A percentile compares a stretch with the other conserved stretches of the same genome.
These are phyloP conservation scores for Brachionus rotundiformis DNA, from an alignment of 1,140 invertebrate genomes.

Conservation along the genomic window DNA sequence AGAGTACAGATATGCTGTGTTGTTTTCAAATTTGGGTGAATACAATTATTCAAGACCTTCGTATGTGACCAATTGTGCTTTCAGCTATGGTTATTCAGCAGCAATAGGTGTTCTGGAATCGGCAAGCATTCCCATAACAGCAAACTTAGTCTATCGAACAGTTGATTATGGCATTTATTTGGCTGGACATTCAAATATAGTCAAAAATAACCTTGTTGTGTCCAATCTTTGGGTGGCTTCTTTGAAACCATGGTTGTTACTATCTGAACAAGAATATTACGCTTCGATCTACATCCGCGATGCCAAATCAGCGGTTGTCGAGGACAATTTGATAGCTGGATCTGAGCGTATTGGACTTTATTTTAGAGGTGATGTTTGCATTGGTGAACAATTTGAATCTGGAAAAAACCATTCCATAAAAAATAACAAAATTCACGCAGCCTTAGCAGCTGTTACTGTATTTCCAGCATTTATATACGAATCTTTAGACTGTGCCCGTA, in stretches of 20 bases:
- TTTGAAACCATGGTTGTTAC: constrained; percentile 53
- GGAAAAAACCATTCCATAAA: constrained; percentile 49
- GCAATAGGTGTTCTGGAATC: constrained; percentile 21
- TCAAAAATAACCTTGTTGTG: constrained; percentile 56
- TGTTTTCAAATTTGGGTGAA: constrained; percentile 41
- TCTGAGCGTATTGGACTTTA: constrained; percentile 56
- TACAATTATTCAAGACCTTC: constrained; percentile 52
- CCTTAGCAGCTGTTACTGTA: neutral
- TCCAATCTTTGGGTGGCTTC: constrained; percentile 54
- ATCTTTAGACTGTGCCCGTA: constrained; percentile 16
- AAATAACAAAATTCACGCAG: constrained; percentile 54
- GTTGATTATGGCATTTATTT: constrained; percentile 40
- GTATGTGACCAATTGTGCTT: constrained; percentile 41
- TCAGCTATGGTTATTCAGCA: constrained; percentile 7
- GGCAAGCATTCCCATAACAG: constrained; percentile 29
- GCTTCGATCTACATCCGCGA: constrained; percentile 55
- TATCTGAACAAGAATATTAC: constrained; percentile 54
- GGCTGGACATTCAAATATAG: neutral
- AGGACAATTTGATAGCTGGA: constrained; percentile 57
- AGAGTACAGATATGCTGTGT: constrained; percentile 10
- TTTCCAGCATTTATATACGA: constrained; percentile 45
- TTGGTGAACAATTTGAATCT: neutral
- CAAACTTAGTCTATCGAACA: constrained; percentile 50
- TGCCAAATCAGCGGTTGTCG: constrained; percentile 54
- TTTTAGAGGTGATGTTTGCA: constrained; percentile 54